Evolutionary conservation across 2,888 invertebrate species (phyloP).

Genomic region (Xylota segnis): DNA sequence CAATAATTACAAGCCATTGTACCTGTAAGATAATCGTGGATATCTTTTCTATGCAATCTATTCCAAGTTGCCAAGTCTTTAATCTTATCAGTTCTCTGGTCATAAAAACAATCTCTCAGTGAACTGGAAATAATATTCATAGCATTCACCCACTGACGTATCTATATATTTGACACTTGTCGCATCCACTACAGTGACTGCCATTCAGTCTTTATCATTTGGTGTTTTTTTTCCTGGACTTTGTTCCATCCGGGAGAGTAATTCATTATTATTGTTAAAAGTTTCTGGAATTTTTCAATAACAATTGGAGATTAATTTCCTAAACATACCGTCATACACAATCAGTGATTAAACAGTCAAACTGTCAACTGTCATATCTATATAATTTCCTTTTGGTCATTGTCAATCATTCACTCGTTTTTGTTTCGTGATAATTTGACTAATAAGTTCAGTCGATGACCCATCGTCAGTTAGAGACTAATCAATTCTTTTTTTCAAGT

Average conservation of each 20-base stretch:
- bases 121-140: background rate
- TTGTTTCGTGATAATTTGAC: constrained; percentile 21
- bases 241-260: constrained; percentile 17
- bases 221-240: constrained; percentile 7
- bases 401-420: constrained; percentile 10
- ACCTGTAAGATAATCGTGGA: background rate
- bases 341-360: constrained; percentile 1
- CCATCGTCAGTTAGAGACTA: constrained; percentile 12
- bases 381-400: background rate
- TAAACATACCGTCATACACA: constrained; percentile 5
- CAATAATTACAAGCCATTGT: background rate
- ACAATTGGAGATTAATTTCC: background rate
- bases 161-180: constrained; percentile 19
- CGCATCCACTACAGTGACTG: background rate
- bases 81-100: constrained; percentile 3
- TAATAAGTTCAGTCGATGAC: background rate
- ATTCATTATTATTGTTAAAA: constrained; percentile 6
- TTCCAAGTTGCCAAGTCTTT: background rate
- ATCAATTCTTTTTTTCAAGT: constrained; percentile 5
- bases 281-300: background rate
- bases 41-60: background rate
- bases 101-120: background rate
- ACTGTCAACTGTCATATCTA: constrained; percentile 14
- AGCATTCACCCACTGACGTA: background rate
- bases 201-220: constrained; percentile 21